Conservation (phyloP, 2,113 vertebrate genomes). For the Procavia capensis region DNA sequence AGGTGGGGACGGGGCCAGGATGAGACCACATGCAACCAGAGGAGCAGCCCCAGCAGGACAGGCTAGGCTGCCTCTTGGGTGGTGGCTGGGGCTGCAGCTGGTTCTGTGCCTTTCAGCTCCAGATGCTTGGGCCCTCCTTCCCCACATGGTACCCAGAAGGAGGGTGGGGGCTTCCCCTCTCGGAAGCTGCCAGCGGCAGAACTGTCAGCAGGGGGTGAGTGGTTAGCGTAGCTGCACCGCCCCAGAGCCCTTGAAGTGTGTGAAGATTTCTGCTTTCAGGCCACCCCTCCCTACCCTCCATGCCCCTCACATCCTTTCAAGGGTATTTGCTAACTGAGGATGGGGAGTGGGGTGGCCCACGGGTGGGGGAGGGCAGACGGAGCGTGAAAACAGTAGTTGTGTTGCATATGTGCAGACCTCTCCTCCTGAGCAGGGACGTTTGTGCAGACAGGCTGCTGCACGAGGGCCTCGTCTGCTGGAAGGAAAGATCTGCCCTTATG, state of each 20-base stretch:
- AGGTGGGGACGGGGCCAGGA: neutral
- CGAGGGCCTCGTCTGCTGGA: neutral
- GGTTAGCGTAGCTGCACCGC: neutral
- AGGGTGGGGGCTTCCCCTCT: neutral
- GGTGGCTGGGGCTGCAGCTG: neutral
- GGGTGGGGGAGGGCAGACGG: neutral
- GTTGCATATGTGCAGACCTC: neutral
- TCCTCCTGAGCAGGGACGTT: accelerated
- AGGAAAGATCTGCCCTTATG: neutral
- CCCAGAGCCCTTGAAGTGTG: neutral
- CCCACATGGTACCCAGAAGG: conserved; percentile 68
- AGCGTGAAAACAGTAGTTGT: accelerated
- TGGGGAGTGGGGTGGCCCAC: accelerated
- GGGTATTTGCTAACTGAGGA: neutral
- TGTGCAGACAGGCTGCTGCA: neutral
- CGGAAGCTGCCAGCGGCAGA: neutral
- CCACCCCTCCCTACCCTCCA: neutral
- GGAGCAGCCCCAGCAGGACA: conserved; percentile 14
- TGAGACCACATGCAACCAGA: neutral
- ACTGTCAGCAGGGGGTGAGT: neutral
- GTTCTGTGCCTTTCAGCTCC: conserved; percentile 53
- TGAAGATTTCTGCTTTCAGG: neutral
- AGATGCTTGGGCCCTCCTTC: conserved; percentile 24
- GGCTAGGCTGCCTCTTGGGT: neutral
- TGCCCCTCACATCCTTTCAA: neutral